A percentile compares a stretch with the other conserved stretches of the same genome.
Conservation (phyloP, 2,113 vertebrate species). For the Alethe diademata region DNA sequence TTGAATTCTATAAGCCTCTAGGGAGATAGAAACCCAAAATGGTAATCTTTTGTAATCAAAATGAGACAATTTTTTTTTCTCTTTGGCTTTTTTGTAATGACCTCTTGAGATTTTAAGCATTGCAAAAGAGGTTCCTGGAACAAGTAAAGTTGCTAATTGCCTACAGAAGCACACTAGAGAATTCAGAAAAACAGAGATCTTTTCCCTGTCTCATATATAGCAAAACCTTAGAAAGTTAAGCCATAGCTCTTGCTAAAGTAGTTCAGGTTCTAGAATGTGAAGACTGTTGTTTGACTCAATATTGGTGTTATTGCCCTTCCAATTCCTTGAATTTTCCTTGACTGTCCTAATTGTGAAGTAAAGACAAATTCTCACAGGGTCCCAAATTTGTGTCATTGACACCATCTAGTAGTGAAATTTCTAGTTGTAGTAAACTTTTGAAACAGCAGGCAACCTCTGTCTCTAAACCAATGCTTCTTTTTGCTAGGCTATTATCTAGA, state of each 20-base stretch:
- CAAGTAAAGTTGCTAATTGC: not conserved
- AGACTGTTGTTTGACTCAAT: not conserved
- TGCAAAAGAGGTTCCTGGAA: not conserved
- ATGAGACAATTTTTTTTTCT: not conserved
- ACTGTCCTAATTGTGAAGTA: not conserved
- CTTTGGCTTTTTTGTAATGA: not conserved
- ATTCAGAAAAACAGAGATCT: not conserved
- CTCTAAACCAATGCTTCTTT: not conserved
- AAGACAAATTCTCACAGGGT: not conserved
- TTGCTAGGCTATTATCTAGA: not conserved
- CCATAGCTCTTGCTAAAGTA: not conserved
- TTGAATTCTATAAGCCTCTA: not conserved
- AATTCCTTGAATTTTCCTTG: not conserved
- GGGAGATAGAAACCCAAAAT: not conserved
- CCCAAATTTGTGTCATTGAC: not conserved
- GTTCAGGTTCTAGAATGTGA: not conserved
- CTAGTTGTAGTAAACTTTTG: not conserved
- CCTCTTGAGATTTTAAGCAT: not conserved
- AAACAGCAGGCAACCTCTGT: not conserved
- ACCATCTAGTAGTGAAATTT: not conserved
- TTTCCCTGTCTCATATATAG: not conserved
- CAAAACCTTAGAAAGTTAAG: not conserved
- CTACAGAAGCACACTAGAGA: not conserved
- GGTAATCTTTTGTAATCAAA: not conserved
- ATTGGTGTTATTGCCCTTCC: not conserved